phyloP scores from a whole-genome alignment of 1,140 invertebrate species.

The Diabrotica virgifera region DNA sequence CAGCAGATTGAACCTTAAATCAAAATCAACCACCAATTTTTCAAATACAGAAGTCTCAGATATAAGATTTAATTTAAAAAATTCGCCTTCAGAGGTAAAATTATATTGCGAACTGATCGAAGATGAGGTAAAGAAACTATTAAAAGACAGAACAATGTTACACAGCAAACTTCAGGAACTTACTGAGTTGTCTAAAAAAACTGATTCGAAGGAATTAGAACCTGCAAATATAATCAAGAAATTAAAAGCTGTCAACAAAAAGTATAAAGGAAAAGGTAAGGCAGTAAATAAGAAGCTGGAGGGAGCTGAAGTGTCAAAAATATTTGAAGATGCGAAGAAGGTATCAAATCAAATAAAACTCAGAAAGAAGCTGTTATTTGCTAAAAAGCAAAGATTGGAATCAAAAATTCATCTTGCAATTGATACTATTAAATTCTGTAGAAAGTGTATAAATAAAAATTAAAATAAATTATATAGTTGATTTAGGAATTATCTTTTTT shows the following conservation, averaged over 20 bases:
- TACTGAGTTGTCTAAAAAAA: neutral
- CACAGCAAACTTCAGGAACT: conserved; percentile 2
- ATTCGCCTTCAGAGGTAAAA: conserved; percentile 11
- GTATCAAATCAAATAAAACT: conserved; percentile 16
- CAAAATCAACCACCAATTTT: neutral
- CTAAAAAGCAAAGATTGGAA: conserved; percentile 9
- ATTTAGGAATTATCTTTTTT: no score
- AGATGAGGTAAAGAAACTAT: conserved; percentile 9
- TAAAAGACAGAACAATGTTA: conserved; percentile 2
- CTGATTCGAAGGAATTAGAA: conserved; percentile 1
- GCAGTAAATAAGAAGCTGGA: neutral
- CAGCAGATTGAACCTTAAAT: neutral
- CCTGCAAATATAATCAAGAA: conserved; percentile 13
- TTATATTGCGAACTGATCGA: conserved; percentile 11
- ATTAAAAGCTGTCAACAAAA: conserved; percentile 16
- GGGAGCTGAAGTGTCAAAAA: conserved; percentile 1
- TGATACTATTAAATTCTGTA: conserved; percentile 14
- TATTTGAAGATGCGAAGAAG: conserved; percentile 13
- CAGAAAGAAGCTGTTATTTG: conserved; percentile 4
- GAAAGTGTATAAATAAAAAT: neutral
- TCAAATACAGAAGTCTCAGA: conserved; percentile 4
- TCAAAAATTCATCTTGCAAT: conserved; percentile 17
- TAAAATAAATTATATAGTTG: no score
- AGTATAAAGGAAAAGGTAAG: neutral
- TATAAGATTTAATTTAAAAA: conserved; percentile 4